A percentile compares a stretch with the other conserved stretches of the same genome.
Conservation (phyloP, 1,140 invertebrate genomes). For the Nixonia krombeini region DNA sequence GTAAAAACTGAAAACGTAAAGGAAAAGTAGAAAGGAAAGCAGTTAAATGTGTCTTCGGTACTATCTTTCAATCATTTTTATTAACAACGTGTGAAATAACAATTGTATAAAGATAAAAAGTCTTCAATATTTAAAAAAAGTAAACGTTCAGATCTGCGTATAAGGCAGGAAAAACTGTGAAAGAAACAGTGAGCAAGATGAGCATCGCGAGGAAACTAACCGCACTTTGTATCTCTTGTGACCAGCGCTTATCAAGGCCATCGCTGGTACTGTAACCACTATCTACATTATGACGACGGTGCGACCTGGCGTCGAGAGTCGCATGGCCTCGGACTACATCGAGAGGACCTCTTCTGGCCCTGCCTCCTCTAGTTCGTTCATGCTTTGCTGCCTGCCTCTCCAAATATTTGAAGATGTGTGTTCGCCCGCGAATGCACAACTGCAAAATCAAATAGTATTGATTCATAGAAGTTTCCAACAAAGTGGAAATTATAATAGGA, state of each 20-base stretch:
- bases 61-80: too few species aligned
- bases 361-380: slow-evolving; percentile 68
- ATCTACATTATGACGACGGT: slow-evolving; percentile 83
- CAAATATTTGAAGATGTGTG: slow-evolving; percentile 95
- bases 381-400: slow-evolving; percentile 88
- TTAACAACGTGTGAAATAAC: too few species aligned
- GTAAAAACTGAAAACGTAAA: too few species aligned
- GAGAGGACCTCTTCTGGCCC: slow-evolving; percentile 60
- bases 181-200: slow-evolving; percentile 10
- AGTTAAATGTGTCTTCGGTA: too few species aligned
- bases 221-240: slow-evolving; percentile 78
- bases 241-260: slow-evolving; percentile 86
- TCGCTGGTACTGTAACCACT: slow-evolving; percentile 90
- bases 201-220: slow-evolving; percentile 56
- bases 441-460: slow-evolving; percentile 66
- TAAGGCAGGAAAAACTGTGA: too few species aligned
- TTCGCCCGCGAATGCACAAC: slow-evolving; percentile 91
- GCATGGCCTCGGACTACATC: slow-evolving; percentile 72
- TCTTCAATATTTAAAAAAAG: too few species aligned
- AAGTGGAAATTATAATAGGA: too few species aligned
- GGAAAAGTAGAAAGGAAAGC: too few species aligned
- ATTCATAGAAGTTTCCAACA: neutral
- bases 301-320: slow-evolving; percentile 67
- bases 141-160: too few species aligned
- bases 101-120: too few species aligned